Evolutionary conservation across 2,113 vertebrate genomes (phyloP).

Genomic region (Brachirus orientalis): DNA sequence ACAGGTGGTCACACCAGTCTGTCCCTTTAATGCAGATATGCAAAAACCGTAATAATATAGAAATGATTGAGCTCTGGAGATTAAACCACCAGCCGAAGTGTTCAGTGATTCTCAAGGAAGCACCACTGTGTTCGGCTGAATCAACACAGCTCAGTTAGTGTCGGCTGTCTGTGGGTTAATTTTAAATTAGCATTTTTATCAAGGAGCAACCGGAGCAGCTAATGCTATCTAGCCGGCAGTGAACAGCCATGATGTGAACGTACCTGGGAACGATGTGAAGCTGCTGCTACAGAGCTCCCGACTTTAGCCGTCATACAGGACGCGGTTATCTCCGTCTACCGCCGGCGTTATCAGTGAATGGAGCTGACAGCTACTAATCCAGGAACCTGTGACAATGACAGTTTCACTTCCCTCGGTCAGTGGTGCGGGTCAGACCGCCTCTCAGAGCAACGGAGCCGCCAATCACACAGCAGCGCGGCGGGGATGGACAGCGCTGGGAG

Average conservation of each 20-base stretch:
- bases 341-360: constrained; percentile 21
- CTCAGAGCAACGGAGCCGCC: constrained; percentile 19
- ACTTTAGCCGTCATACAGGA: background rate
- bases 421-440: background rate
- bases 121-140: no score
- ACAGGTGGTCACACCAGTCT: constrained; percentile 4
- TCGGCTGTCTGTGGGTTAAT: constrained; percentile 5
- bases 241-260: background rate
- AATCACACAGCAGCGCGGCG: constrained; percentile 52
- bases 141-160: background rate
- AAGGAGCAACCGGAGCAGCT: background rate
- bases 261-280: constrained; percentile 56
- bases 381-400: constrained; percentile 68
- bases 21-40: background rate
- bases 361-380: constrained; percentile 61
- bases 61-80: background rate
- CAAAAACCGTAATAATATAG: background rate
- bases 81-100: background rate
- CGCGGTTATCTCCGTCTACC: background rate
- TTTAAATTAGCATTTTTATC: background rate
- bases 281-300: constrained; percentile 9
- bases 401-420: constrained; percentile 46
- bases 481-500: no score
- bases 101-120: background rate
- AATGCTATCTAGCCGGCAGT: constrained; percentile 16